Percentiles rank a stretch among this genome's conserved stretches.
These are phyloP conservation scores for Galerucella calmariensis DNA, from an alignment of 2,888 invertebrate genomes.

Conservation along the genomic window DNA sequence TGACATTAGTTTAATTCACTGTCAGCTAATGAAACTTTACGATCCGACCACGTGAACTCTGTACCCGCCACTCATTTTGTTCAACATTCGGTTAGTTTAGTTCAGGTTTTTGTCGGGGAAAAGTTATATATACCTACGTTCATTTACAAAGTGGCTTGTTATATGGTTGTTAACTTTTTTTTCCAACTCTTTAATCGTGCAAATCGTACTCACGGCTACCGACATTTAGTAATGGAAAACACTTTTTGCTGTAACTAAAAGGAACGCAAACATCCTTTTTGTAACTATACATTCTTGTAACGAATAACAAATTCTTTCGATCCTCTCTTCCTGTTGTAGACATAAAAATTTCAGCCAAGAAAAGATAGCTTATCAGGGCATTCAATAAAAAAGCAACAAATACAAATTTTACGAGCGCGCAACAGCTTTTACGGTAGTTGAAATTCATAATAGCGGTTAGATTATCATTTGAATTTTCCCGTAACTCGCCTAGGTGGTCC, in stretches of 20 bases:
- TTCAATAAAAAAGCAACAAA: constrained; percentile 34
- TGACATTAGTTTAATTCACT: constrained; percentile 66
- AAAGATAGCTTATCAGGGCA: constrained; percentile 24
- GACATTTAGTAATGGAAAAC: background rate
- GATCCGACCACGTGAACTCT: constrained; percentile 58
- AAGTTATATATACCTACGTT: constrained; percentile 49
- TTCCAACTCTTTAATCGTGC: background rate
- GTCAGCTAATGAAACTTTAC: constrained; percentile 65
- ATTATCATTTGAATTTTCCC: constrained; percentile 41
- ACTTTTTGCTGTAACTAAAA: background rate
- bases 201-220: background rate
- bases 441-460: constrained; percentile 42
- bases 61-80: constrained; percentile 36
- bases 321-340: background rate
- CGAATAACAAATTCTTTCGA: background rate
- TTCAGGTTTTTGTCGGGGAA: constrained; percentile 51
- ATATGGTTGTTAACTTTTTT: constrained; percentile 23
- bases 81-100: constrained; percentile 49
- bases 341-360: background rate
- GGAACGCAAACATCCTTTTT: too few relatives aligned
- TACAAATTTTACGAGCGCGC: constrained; percentile 31
- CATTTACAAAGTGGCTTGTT: constrained; percentile 38
- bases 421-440: constrained; percentile 34
- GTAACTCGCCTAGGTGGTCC: constrained; percentile 41
- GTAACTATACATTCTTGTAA: too few relatives aligned